Conservation (phyloP, 2,113 vertebrate species). For the Dendropsophus ebraccatus region DNA sequence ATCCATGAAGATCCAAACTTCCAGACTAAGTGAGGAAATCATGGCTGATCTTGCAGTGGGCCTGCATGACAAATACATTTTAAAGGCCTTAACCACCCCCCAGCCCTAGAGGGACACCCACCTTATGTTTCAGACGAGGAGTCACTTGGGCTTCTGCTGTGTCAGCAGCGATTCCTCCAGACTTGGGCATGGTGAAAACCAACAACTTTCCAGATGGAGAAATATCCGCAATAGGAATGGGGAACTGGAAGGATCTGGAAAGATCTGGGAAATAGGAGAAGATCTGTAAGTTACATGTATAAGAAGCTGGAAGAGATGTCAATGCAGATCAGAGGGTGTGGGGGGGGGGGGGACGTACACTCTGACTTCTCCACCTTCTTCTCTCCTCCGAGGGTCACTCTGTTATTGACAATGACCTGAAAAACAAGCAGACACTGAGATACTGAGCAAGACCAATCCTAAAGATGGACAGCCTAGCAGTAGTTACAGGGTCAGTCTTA, state of each 20-base stretch:
- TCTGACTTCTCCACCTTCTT: conserved; percentile 50
- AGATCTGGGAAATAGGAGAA: neutral
- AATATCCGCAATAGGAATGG: conserved; percentile 65
- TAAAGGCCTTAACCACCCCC: neutral
- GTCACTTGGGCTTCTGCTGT: conserved; percentile 71
- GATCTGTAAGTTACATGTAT: conserved; percentile 13
- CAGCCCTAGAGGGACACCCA: neutral
- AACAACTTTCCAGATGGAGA: conserved; percentile 77
- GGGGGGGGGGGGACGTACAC: conserved; percentile 57
- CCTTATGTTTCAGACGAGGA: conserved; percentile 78
- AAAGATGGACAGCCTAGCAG: too few species aligned
- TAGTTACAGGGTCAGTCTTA: neutral
- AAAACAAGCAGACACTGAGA: neutral
- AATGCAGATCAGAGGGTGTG: neutral
- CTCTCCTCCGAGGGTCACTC: conserved; percentile 62
- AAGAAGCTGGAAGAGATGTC: too few species aligned
- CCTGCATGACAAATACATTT: too few species aligned
- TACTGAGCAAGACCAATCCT: neutral
- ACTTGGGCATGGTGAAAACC: conserved; percentile 78
- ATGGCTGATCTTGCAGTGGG: too few species aligned
- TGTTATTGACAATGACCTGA: conserved; percentile 63
- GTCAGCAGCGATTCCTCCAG: conserved; percentile 74
- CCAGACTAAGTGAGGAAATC: too few species aligned
- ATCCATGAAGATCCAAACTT: too few species aligned
- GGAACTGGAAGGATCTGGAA: conserved; percentile 67